A percentile compares a stretch with the other conserved stretches of the same genome.
Conservation (phyloP, 1,140 invertebrate species). For the Chrysopa pallens region DNA sequence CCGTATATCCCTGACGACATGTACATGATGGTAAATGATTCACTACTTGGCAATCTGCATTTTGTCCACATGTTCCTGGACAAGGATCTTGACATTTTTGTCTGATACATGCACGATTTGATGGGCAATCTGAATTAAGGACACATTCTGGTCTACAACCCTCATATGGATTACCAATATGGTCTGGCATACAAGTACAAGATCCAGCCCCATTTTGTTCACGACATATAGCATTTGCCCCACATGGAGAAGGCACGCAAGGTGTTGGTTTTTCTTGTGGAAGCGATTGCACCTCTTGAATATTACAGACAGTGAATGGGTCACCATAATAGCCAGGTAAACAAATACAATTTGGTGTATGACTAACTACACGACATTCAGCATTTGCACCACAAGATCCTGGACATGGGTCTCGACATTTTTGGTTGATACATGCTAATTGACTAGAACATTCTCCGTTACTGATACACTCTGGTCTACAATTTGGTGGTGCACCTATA, state of each 20-base stretch:
- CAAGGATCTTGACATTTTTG: slow-evolving; percentile 55
- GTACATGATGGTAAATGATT: slow-evolving; percentile 42
- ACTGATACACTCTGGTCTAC: slow-evolving; percentile 58
- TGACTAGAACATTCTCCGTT: slow-evolving; percentile 57
- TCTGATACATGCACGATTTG: slow-evolving; percentile 44
- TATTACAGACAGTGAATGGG: slow-evolving; percentile 32
- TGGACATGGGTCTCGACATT: slow-evolving; percentile 58
- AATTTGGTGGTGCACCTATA: slow-evolving; percentile 55
- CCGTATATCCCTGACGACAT: slow-evolving; percentile 33
- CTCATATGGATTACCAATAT: slow-evolving; percentile 36
- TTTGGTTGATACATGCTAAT: slow-evolving; percentile 55
- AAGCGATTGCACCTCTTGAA: slow-evolving; percentile 7
- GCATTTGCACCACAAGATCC: slow-evolving; percentile 35
- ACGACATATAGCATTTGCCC: slow-evolving; percentile 32
- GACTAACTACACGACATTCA: slow-evolving; percentile 34
- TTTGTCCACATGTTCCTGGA: slow-evolving; percentile 38
- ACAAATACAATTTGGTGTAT: slow-evolving; percentile 40
- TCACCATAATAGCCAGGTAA: slow-evolving; percentile 38
- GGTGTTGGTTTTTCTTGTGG: slow-evolving; percentile 14
- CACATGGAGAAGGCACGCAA: slow-evolving; percentile 40
- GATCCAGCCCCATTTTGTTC: slow-evolving; percentile 43
- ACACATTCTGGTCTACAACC: slow-evolving; percentile 35
- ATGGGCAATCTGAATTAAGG: slow-evolving; percentile 39
- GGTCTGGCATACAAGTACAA: slow-evolving; percentile 39
- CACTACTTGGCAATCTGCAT: slow-evolving; percentile 39